These are phyloP conservation scores for Melanotaenia maccullochi DNA, from an alignment of 2,797 vertebrate genomes.

Conservation along the genomic window DNA sequence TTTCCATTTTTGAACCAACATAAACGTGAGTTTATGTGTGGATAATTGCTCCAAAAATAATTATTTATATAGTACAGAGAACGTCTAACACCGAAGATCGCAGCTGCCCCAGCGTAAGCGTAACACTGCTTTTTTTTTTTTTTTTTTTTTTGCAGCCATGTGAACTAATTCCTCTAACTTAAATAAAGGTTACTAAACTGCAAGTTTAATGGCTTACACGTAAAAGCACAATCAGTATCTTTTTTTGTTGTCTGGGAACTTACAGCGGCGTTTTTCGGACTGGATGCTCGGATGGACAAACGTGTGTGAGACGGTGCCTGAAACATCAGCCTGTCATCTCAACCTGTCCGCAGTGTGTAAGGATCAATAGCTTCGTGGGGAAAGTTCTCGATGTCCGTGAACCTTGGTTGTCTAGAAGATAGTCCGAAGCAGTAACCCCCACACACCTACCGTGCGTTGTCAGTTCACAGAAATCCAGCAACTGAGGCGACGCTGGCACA, in stretches of 20 bases:
- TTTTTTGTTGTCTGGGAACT: conserved; percentile 28
- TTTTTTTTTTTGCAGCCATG: not conserved
- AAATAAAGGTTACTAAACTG: not conserved
- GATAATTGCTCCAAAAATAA: not conserved
- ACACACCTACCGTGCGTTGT: not conserved
- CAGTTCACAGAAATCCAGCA: conserved; percentile 15
- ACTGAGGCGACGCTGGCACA: conserved; percentile 31
- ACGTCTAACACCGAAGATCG: not conserved
- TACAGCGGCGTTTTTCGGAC: conserved; percentile 45
- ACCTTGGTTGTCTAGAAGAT: not conserved
- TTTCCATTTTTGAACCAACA: not conserved
- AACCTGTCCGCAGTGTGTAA: conserved; percentile 11
- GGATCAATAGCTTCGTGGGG: not conserved
- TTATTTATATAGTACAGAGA: not conserved
- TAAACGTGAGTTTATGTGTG: not conserved
- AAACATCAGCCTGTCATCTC: conserved; percentile 62
- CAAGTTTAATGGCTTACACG: not conserved
- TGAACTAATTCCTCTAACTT: not conserved
- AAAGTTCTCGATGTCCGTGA: not conserved
- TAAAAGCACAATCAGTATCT: not conserved
- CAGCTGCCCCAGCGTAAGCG: not conserved
- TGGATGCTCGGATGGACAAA: conserved; percentile 52
- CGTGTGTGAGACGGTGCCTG: conserved; percentile 17
- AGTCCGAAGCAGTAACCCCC: not conserved
- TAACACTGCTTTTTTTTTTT: not conserved